Evolutionary conservation across 2,797 vertebrate genomes (phyloP).

Genomic region (Apodemus agrarius): DNA sequence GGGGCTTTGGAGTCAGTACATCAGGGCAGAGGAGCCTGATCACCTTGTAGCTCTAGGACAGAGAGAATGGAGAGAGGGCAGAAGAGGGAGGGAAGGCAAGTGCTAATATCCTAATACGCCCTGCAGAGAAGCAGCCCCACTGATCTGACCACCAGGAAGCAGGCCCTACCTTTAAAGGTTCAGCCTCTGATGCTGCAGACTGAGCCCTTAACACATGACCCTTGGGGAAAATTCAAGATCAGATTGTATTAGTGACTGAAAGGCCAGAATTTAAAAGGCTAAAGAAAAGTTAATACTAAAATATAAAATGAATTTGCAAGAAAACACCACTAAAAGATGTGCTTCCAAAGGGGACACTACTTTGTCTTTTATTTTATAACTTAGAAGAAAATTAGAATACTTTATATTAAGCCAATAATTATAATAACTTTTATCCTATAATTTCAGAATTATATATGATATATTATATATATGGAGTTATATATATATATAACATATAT

Average conservation of each 20-base stretch:
- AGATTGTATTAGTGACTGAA: background rate
- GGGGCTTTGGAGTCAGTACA: background rate
- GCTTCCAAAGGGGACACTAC: background rate
- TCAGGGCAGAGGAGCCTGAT: background rate
- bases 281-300: background rate
- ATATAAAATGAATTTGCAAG: constrained; percentile 16
- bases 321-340: background rate
- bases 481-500: background rate
- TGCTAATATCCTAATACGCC: background rate
- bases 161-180: background rate
- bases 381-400: constrained; percentile 3
- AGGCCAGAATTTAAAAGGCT: constrained; percentile 34
- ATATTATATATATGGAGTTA: background rate
- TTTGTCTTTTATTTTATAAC: background rate
- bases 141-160: background rate
- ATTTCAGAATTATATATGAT: background rate
- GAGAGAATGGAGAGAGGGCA: background rate
- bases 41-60: background rate
- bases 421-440: background rate
- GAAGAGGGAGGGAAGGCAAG: background rate
- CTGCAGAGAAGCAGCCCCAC: background rate
- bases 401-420: background rate
- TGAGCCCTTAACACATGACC: background rate
- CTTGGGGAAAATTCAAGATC: background rate
- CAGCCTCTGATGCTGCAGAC: background rate